Evolutionary conservation across 1,140 invertebrate species (phyloP).

Genomic region (Trichonephila clavipes): DNA sequence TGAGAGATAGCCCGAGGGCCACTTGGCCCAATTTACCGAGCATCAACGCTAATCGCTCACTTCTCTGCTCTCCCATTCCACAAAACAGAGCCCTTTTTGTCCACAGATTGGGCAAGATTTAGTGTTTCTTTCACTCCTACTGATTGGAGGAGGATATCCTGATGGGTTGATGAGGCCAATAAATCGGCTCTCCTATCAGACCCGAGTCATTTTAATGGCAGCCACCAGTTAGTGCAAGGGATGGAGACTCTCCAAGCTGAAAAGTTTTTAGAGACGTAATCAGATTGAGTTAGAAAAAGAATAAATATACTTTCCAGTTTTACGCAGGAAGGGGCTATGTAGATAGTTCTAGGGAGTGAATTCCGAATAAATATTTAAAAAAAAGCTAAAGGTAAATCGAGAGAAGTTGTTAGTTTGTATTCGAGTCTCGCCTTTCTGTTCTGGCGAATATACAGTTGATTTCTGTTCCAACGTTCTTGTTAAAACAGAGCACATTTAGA

Average conservation of each 20-base stretch:
- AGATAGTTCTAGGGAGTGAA: neutral
- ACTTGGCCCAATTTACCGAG: conserved; percentile 25
- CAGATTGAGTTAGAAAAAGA: neutral
- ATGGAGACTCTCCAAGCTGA: neutral
- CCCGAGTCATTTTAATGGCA: neutral
- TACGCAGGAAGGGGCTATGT: neutral
- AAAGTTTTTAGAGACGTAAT: neutral
- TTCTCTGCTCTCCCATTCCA: neutral
- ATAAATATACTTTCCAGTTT: conserved; percentile 11
- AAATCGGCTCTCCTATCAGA: conserved; percentile 21
- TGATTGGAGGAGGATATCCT: conserved; percentile 12
- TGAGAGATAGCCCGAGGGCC: conserved; percentile 54
- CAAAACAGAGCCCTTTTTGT: conserved; percentile 14
- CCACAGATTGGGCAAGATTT: conserved; percentile 23
- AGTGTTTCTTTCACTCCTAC: conserved; percentile 10
- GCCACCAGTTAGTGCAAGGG: neutral
- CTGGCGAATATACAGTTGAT: neutral
- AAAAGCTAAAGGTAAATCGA: neutral
- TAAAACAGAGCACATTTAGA: no score
- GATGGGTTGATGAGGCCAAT: neutral
- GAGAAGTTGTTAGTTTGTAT: neutral
- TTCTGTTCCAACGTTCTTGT: no score
- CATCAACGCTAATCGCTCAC: conserved; percentile 7
- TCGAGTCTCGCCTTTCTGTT: neutral
- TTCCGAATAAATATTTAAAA: neutral